Base-by-base conservation (phyloP, 2,113 vertebrate species). In the Paramisgurnus dabryanus region DNA sequence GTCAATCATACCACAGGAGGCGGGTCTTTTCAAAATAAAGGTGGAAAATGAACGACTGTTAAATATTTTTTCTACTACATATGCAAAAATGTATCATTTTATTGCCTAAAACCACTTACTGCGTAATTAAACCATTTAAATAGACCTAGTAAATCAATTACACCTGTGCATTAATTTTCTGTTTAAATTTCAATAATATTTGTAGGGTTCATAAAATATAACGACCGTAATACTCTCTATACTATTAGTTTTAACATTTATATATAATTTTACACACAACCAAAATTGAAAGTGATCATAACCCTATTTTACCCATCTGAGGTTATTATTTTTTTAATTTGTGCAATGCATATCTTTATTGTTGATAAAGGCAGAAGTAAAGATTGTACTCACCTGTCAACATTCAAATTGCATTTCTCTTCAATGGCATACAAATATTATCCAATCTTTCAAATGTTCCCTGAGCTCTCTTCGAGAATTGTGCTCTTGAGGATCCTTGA, bases 401-500 rank as follows among this genome's bases (percentile, higher is more conserved):
- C 45, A 58, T 43, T 53, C 71, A 64, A 45, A 18, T 68, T 57
- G 67, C 71, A 78, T 50, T 80, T 72, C 58, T 78, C 53, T 67
- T 41, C 10, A 71, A 70, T 72, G 74, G 63, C 50, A 13, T 57
- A 6, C 66, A 76, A 87, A 71, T 79, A 1, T 80, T 80, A 84
- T 85, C 80, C 78, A 76, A 49, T 75, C 60, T 81, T 57, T 82
- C 76, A 57, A 67, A 34, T 15, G 10, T 50, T 80, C 43, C 34
- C 69, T 79, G 58, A 17, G 85, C 79, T 76, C 41, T 73, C 80
- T 68, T 79, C 81, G 72, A 4, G 58, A 71, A 72, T 80, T 79
- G 63, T 34, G 82, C 86, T 89, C 73, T 22, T 80, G 75, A 84
- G 83, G 80, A 66, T 87, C 91, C 87, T 93, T 93, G 92, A 91